Conservation (phyloP, 2,797 vertebrate species). For the Todus mexicanus region DNA sequence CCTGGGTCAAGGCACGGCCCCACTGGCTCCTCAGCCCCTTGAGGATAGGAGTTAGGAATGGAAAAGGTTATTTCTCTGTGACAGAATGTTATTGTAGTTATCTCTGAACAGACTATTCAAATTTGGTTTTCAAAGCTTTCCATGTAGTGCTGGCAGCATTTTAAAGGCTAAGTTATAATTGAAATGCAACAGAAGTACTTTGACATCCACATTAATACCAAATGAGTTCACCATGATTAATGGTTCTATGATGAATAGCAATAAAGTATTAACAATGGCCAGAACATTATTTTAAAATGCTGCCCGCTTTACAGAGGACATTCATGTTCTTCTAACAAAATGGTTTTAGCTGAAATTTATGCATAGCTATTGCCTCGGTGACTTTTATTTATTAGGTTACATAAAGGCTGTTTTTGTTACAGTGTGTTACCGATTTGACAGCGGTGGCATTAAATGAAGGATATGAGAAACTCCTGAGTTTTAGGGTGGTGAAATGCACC, state of each 20-base stretch:
- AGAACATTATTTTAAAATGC: constrained; percentile 56
- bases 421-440: neutral
- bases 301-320: constrained; percentile 20
- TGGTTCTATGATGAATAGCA: constrained; percentile 52
- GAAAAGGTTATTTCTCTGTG: neutral
- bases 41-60: neutral
- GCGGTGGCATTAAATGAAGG: constrained; percentile 3
- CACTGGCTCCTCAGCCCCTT: neutral
- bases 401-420: constrained; percentile 28
- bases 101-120: constrained; percentile 14
- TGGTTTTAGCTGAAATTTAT: constrained; percentile 37
- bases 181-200: constrained; percentile 55
- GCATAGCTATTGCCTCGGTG: constrained; percentile 26
- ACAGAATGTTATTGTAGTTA: neutral
- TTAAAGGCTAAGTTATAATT: constrained; percentile 49
- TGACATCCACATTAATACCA: constrained; percentile 47
- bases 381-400: constrained; percentile 35
- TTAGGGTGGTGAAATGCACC: neutral
- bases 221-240: constrained; percentile 59
- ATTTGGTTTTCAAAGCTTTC: constrained; percentile 31
- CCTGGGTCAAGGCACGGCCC: neutral
- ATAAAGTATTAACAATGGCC: constrained; percentile 59
- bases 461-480: neutral
- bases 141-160: constrained; percentile 39
- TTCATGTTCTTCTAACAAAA: constrained; percentile 29